Conservation (phyloP, 2,113 vertebrate species). For the Zingel zingel region DNA sequence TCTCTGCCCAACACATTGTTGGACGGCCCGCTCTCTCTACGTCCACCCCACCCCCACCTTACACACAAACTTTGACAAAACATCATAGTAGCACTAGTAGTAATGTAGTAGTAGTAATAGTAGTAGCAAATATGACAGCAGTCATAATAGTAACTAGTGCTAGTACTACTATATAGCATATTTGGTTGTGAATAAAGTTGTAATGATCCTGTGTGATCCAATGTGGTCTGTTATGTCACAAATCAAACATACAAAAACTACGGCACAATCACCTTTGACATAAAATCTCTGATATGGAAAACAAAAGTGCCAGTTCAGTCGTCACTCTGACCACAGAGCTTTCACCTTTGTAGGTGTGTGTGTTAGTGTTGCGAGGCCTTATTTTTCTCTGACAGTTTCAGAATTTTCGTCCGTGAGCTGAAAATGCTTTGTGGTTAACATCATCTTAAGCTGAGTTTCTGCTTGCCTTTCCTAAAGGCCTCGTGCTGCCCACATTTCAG, state of each 20-base stretch:
- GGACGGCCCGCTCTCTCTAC: too few relatives aligned
- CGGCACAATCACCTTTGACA: not conserved
- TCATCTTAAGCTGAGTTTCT: constrained; percentile 17
- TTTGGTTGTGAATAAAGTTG: not conserved
- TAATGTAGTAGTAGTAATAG: not conserved
- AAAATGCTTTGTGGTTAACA: constrained; percentile 53
- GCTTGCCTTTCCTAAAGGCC: constrained; percentile 17
- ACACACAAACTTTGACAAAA: too few relatives aligned
- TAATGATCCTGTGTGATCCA: not conserved
- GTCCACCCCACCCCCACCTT: too few relatives aligned
- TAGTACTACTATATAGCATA: not conserved
- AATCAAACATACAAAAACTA: not conserved
- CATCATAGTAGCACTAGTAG: not conserved
- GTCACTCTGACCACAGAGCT: constrained; percentile 4
- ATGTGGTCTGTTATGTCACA: not conserved
- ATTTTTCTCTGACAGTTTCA: constrained; percentile 34
- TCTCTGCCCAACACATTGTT: too few relatives aligned
- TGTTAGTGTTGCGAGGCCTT: constrained; percentile 4
- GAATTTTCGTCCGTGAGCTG: not conserved
- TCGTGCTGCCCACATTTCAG: not conserved
- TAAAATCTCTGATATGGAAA: not conserved
- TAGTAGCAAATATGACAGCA: not conserved
- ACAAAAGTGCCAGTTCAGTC: not conserved
- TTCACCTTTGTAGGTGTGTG: constrained; percentile 42
- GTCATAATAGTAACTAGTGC: too few relatives aligned